phyloP scores from a whole-genome alignment of 2,888 invertebrate genomes.

The Fissipunctia ypsillon region DNA sequence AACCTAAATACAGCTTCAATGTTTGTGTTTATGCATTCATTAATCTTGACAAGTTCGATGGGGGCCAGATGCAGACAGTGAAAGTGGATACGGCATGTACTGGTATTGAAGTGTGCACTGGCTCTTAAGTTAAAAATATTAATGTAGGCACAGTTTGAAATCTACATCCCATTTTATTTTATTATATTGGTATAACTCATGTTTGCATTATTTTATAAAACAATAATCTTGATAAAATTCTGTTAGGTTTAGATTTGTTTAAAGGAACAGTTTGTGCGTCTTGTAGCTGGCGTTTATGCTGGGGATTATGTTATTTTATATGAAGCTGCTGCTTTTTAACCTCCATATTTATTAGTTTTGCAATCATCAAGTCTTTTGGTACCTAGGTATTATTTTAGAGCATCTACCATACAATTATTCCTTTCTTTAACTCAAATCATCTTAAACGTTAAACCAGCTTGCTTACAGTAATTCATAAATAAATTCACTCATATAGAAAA shows the following conservation, averaged over 20 bases:
- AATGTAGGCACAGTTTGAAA: too few relatives aligned
- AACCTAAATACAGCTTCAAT: conserved; percentile 77
- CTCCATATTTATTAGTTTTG: not conserved
- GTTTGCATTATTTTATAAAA: not conserved
- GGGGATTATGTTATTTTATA: not conserved
- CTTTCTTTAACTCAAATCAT: not conserved
- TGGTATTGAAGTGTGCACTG: conserved; percentile 24
- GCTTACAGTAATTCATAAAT: not conserved
- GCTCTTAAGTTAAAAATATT: not conserved
- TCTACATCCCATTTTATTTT: not conserved
- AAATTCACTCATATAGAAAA: conserved; percentile 6
- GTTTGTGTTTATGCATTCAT: conserved; percentile 76
- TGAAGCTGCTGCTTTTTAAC: too few relatives aligned
- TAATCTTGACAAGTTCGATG: conserved; percentile 71
- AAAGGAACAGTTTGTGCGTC: not conserved
- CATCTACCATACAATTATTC: not conserved
- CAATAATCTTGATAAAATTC: not conserved
- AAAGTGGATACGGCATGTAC: conserved; percentile 77
- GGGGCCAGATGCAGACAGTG: conserved; percentile 62
- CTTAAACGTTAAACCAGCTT: too few relatives aligned
- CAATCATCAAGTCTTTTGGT: not conserved
- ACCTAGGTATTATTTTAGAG: not conserved
- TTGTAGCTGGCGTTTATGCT: not conserved
- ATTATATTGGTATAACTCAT: too few relatives aligned
- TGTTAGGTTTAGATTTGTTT: not conserved